Evolutionary conservation across 2,797 vertebrate genomes (phyloP), one percentile per base, ranked within the genome.

Genomic region (Momotus momota): DNA sequence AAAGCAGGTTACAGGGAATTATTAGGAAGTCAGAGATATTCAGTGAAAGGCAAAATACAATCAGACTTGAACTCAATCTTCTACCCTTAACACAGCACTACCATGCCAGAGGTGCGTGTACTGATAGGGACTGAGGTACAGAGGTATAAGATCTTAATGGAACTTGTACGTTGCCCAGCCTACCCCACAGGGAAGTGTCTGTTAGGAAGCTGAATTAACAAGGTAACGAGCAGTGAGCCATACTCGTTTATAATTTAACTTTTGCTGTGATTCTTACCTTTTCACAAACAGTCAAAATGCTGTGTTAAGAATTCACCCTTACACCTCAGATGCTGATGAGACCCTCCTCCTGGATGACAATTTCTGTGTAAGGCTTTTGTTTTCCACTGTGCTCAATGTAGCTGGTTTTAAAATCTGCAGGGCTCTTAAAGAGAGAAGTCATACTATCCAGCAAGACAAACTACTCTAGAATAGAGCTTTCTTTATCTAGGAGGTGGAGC

Each of bases 401-500:
- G 20, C 23, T 87, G 64, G 27, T 23, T 87, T 72, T 67, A 61
- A 81, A 79, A 61, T 62, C 54, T 64, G 35, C 35, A 46, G n/a
- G 29, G 22, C 49, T 86, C 91, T 91, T 40, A 54, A 71, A 54
- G 49, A 33, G 25, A 40, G 9, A 40, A 65, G 27, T 67, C 90
- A 54, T 73, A 22, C 52, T 86, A 40, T 55, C 12, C 38, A 74
- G 79, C 61, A 78, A 81, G 81, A 74, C 22, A 49, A 75, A 18
- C 48, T 35, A 11, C 33, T 80, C 54, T 31, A 1, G 40, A 35
- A 18, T 6, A 49, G 7, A 77, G 69, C 48, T 38, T 73, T 93
- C 45, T 94, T 91, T 95, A 66, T 45, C 43, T 88, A 79, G 33
- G 41, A 94, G 91, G 90, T 86, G 71, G 77, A 71, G 85, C 79